phyloP scores from a whole-genome alignment of 2,797 vertebrate species.

The Lagocephalus sceleratus region DNA sequence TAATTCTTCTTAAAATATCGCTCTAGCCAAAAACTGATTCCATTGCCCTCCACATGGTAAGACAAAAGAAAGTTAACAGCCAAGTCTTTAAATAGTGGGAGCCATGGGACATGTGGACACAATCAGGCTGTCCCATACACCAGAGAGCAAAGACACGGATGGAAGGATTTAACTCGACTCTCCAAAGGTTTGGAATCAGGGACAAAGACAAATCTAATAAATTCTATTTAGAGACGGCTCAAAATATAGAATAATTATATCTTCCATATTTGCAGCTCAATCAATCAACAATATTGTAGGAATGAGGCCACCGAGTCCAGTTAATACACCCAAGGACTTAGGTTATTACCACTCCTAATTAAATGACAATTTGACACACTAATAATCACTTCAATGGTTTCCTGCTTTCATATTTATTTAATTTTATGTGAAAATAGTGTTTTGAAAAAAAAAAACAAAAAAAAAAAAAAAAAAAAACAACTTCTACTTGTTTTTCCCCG shows the following conservation, averaged over 20 bases:
- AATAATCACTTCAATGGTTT: slow-evolving; percentile 49
- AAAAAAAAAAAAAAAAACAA: no score
- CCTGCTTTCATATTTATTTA: slow-evolving; percentile 30
- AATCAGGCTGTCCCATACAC: slow-evolving; percentile 76
- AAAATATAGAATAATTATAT: slow-evolving; percentile 78
- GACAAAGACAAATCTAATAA: slow-evolving; percentile 77
- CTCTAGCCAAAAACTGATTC: neutral
- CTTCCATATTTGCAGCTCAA: slow-evolving; percentile 74
- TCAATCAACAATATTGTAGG: slow-evolving; percentile 73
- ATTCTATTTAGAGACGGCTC: slow-evolving; percentile 75
- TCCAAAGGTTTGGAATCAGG: slow-evolving; percentile 72
- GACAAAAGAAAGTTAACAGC: slow-evolving; percentile 68
- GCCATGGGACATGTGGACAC: slow-evolving; percentile 72
- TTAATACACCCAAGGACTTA: slow-evolving; percentile 60
- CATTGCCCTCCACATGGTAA: slow-evolving; percentile 58
- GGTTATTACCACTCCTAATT: slow-evolving; percentile 72
- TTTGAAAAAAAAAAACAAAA: no score
- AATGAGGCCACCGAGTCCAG: slow-evolving; percentile 71
- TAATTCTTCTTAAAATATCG: no score
- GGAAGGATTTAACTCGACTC: slow-evolving; percentile 60
- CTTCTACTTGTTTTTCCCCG: neutral
- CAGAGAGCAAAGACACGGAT: slow-evolving; percentile 58
- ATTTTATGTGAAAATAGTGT: slow-evolving; percentile 29
- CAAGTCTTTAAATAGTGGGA: slow-evolving; percentile 73
- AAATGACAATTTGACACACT: slow-evolving; percentile 34